These are phyloP conservation scores for Aulostomus chinensis DNA, from an alignment of 2,797 vertebrate genomes.

Conservation along the genomic window DNA sequence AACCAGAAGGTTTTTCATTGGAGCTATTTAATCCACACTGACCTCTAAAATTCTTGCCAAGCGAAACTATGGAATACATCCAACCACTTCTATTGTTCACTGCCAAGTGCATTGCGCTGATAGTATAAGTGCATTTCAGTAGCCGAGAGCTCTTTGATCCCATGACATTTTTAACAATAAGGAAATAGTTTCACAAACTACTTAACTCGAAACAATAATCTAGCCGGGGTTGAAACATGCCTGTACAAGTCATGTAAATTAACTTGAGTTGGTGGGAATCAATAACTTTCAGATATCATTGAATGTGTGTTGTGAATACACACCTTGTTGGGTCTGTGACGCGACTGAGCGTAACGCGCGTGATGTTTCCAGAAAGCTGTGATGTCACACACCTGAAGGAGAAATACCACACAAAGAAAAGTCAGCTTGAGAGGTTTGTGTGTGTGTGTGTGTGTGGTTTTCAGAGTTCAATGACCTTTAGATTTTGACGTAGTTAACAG, in stretches of 20 bases:
- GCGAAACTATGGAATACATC: constrained; percentile 32
- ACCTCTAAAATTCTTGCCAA: constrained; percentile 50
- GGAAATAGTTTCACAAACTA: constrained; percentile 1
- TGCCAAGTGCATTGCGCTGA: constrained; percentile 41
- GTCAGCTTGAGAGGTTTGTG: too few species aligned
- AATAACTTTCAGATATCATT: not conserved
- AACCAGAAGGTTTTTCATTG: constrained; percentile 41
- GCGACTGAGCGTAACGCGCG: too few species aligned
- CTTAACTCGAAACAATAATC: constrained; percentile 12
- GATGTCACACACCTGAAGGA: too few species aligned
- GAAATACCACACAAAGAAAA: too few species aligned
- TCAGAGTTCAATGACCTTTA: too few species aligned
- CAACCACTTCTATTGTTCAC: constrained; percentile 49
- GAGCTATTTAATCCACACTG: constrained; percentile 52
- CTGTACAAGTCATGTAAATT: not conserved
- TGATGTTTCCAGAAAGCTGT: too few species aligned
- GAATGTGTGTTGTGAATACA: too few species aligned
- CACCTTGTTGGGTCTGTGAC: too few species aligned
- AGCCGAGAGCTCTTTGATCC: constrained; percentile 32
- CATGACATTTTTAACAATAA: constrained; percentile 26
- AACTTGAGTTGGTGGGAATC: not conserved
- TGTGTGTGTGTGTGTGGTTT: too few species aligned
- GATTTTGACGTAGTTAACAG: too few species aligned
- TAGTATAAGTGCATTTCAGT: constrained; percentile 24
- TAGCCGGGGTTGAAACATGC: not conserved